A percentile compares a stretch with the other conserved stretches of the same genome.
Conservation (phyloP, 2,888 invertebrate species). For the Hipparchia semele region DNA sequence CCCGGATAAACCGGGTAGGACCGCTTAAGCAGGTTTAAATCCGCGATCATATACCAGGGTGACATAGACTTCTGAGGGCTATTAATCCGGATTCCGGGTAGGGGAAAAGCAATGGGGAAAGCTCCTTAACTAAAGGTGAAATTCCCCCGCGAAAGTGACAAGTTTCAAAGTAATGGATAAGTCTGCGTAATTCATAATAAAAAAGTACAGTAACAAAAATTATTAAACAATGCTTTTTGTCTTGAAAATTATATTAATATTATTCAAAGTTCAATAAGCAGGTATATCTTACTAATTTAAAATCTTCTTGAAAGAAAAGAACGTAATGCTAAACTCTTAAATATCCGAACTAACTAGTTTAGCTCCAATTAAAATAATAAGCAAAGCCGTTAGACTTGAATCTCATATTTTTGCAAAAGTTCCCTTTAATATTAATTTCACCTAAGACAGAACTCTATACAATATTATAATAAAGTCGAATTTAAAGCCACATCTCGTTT, state of each 20-base stretch:
- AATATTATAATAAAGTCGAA: slow-evolving; percentile 21
- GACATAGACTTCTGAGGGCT: slow-evolving; percentile 53
- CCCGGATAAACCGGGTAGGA: slow-evolving; percentile 68
- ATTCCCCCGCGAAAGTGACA: background rate
- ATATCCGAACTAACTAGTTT: too few species aligned
- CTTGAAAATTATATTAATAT: too few species aligned
- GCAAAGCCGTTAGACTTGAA: background rate
- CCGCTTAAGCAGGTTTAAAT: slow-evolving; percentile 74
- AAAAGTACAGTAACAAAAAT: too few species aligned
- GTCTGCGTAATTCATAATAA: too few species aligned
- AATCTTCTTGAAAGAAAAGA: too few species aligned
- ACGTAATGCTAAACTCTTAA: too few species aligned
- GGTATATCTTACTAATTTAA: too few species aligned
- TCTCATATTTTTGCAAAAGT: background rate
- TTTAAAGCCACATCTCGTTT: slow-evolving; percentile 23
- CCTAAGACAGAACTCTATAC: slow-evolving; percentile 34
- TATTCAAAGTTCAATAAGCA: too few species aligned
- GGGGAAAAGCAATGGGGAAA: background rate
- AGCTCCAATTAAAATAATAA: background rate
- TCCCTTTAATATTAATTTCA: slow-evolving; percentile 1
- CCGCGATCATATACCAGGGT: slow-evolving; percentile 70
- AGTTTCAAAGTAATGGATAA: background rate
- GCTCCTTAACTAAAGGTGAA: background rate
- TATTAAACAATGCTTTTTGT: too few species aligned
- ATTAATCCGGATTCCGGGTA: slow-evolving; percentile 55